Base-by-base conservation (phyloP, 2,113 vertebrate species). In the Paraplagusia blochii region DNA sequence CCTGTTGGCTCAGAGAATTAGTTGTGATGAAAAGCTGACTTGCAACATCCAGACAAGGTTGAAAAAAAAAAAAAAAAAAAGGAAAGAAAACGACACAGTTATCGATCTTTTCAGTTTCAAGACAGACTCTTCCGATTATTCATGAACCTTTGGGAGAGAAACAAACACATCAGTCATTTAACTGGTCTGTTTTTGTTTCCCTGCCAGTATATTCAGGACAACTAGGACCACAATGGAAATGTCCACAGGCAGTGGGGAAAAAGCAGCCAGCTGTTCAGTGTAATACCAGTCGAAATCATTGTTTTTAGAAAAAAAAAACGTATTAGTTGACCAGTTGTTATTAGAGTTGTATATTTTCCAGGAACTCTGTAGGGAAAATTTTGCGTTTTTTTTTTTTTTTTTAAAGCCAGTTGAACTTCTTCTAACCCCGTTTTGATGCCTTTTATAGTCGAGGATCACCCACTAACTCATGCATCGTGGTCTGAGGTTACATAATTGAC, bases 391-490 rank as follows among this genome's bases (percentile, higher is more conserved):
- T 80, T 66, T 52, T 16, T 68, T 69, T 77, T 77, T 72, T 53
- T 29, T 29, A 53, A 19, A 33, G 52, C 64, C 63, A 62, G 74
- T 61, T 57, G 58, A 68, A 66, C 69, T 50, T 67, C 59, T 44
- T 46, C 63, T 63, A 49, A 59, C 45, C 55, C 59, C 65, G 57
- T 62, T 72, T 81, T 83, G 11, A 40, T 40, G 56, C 83, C 83
- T 87, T 84, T 83, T 85, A 83, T 87, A 84, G 83, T 56, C 13
- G 69, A 81, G 53, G 51, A 86, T 83, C 77, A 57, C 66, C 52
- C 10, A 44, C 63, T 70, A 58, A 43, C 58, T 73, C 62, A 71
- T 14, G 33, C 74, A 75, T 44, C 59, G 42, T 10, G 12, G 54
- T 22, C 57, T 58, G 0, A 5, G 29, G 54, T 81, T 82, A 82